phyloP scores from a whole-genome alignment of 2,113 vertebrate genomes.

The Strix aluco region DNA sequence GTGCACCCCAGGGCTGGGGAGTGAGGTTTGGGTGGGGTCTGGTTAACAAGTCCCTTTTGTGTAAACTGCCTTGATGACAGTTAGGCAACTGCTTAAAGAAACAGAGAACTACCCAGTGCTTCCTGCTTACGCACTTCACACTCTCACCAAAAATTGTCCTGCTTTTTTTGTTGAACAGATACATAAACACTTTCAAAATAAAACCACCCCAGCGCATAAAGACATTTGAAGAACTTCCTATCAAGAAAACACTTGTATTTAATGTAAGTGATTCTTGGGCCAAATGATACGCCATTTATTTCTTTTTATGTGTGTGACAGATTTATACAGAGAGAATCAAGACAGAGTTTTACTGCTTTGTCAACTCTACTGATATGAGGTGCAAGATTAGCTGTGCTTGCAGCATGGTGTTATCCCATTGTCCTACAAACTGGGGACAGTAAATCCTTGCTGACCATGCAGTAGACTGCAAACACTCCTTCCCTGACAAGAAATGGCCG shows the following conservation, averaged over 20 bases:
- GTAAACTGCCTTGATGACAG: background rate
- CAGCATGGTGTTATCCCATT: background rate
- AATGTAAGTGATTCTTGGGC: constrained; percentile 70
- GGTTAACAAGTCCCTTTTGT: background rate
- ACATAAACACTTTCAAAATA: constrained; percentile 76
- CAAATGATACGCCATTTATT: background rate
- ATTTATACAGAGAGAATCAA: background rate
- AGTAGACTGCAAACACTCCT: background rate
- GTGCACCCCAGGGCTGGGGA: background rate
- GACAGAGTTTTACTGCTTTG: background rate
- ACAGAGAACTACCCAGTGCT: background rate
- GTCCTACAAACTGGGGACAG: background rate
- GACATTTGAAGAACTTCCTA: constrained; percentile 76
- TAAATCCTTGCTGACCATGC: background rate
- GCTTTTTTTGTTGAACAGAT: constrained; percentile 63
- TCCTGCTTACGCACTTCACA: background rate
- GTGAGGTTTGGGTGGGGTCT: background rate
- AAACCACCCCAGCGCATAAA: constrained; percentile 63
- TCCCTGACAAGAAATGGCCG: background rate
- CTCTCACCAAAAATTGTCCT: background rate
- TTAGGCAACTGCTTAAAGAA: background rate
- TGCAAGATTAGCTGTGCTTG: background rate
- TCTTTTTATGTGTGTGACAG: background rate
- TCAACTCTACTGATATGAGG: background rate
- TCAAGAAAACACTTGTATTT: constrained; percentile 49